Conservation (phyloP, 2,113 vertebrate genomes). For the Progne subis region DNA sequence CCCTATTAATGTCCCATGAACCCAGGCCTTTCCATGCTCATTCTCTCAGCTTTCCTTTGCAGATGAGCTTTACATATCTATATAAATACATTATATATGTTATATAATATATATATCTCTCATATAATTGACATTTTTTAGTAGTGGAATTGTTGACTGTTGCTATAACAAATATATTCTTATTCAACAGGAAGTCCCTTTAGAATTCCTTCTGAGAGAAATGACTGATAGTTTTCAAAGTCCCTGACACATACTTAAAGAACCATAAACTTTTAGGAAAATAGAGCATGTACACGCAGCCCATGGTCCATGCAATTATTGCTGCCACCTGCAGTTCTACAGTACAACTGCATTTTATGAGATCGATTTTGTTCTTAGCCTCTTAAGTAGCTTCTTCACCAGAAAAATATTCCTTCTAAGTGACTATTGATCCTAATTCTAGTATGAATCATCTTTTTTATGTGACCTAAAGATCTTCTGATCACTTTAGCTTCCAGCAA, state of each 20-base stretch:
- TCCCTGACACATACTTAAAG: neutral
- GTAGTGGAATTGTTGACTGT: neutral
- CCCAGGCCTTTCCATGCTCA: neutral
- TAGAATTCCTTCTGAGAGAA: neutral
- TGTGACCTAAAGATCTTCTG: neutral
- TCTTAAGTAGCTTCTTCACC: neutral
- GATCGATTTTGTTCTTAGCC: neutral
- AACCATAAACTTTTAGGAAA: neutral
- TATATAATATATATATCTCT: no score
- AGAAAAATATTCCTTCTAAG: neutral
- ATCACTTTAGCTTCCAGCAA: neutral
- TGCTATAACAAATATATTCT: neutral
- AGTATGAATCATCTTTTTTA: neutral
- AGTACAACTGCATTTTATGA: neutral
- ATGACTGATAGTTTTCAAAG: neutral
- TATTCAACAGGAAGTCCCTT: neutral
- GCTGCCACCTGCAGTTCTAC: slow-evolving; percentile 47
- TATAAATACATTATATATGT: neutral
- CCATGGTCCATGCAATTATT: neutral
- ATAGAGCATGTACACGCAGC: accelerated
- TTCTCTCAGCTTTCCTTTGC: neutral
- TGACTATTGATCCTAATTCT: neutral
- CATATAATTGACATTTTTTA: neutral
- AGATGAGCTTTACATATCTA: neutral
- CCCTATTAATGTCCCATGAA: neutral